Evolutionary conservation across 2,113 vertebrate species (phyloP), one percentile per base, ranked within the genome.

Genomic region (Pomatorhinus ruficollis): DNA sequence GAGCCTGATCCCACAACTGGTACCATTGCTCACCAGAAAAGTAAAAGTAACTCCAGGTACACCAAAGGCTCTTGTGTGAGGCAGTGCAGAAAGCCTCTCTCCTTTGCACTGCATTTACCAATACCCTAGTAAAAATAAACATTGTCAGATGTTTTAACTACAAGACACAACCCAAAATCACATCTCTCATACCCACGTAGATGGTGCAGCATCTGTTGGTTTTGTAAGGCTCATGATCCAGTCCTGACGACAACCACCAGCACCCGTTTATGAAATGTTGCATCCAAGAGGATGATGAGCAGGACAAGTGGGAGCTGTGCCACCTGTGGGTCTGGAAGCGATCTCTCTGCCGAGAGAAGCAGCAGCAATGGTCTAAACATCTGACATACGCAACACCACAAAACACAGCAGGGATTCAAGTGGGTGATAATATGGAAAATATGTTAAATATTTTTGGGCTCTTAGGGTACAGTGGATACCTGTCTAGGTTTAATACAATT

Each of bases 261-360:
- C 56, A 57, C 20, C 11, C 22, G 5, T 18, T 52, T 60, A 52
- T 24, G 59, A 78, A 90, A 35, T 23, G 2, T 25, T 60, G 9
- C 12, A 50, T 71, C 13, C 24, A 17, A 68, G 33, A 7, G 10
- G 2, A 5, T 31, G 11, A 22, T 31, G 13, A 71, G 9, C 22
- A 35, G 69, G 47, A 49, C 11, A 22, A 66, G 11, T 15, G 28
- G 15, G 22, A 78, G 11, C 24, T 75, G 18, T 78, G 24, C 33
- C 45, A 47, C 13, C 7, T 42, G 24, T 31, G 15, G 25, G 28
- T 79, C 21, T 57, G 16, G 31, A 61, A 61, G 22, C 16, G 21
- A 52, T 9, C 12, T 80, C 25, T 37, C 18, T 61, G 24, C 24
- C 0, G 0, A 45, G 68, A 17, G 39, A 83, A 37, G 27, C 9